Conservation (phyloP, 2,888 invertebrate genomes). For the Heteromyza rotundicornis region DNA sequence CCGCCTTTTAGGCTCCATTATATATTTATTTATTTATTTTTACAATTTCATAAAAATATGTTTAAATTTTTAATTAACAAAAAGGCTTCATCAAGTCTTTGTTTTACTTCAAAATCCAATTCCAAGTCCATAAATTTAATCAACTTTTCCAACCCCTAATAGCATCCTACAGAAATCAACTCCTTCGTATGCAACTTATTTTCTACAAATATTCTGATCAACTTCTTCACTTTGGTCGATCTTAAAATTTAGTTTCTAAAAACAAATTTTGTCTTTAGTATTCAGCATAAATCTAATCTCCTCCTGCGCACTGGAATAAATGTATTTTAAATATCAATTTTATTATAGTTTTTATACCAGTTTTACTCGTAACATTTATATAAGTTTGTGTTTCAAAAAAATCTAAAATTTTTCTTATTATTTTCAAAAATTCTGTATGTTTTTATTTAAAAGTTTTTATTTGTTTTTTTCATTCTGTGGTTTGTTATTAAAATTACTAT, state of each 20-base stretch:
- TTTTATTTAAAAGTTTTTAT: neutral
- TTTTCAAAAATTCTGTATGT: no score
- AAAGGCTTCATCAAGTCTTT: no score
- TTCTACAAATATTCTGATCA: neutral
- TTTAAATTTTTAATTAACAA: no score
- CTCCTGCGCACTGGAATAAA: constrained; percentile 30
- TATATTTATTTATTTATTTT: no score
- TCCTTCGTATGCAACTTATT: neutral
- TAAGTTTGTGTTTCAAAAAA: constrained; percentile 9
- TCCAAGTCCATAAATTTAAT: no score
- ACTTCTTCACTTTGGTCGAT: no score
- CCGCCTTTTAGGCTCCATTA: no score
- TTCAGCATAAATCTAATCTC: neutral
- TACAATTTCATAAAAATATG: no score
- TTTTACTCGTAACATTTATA: constrained; percentile 23
- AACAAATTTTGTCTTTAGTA: no score
- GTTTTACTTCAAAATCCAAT: no score
- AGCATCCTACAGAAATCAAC: neutral
- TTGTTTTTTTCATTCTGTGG: neutral
- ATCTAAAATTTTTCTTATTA: neutral
- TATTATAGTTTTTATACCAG: constrained; percentile 22
- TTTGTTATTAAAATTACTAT: neutral
- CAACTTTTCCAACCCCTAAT: neutral
- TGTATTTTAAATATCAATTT: constrained; percentile 44
- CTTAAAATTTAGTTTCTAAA: no score